Conservation (phyloP, 2,797 vertebrate species). For the Poliocrania exsul region DNA sequence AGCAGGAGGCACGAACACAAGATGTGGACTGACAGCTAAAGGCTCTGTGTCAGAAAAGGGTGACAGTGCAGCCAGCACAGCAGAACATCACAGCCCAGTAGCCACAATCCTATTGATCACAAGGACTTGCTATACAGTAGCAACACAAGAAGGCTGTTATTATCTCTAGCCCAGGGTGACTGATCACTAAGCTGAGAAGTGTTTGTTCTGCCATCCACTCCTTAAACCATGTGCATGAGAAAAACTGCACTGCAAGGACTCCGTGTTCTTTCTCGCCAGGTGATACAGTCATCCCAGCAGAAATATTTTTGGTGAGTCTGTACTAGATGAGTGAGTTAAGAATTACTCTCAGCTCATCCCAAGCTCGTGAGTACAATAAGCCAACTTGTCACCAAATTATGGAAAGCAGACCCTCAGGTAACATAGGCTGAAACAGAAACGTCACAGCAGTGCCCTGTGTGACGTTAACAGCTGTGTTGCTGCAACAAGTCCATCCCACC, state of each 20-base stretch:
- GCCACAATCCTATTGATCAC: neutral
- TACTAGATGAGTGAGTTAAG: neutral
- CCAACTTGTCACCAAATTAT: neutral
- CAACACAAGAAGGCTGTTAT: neutral
- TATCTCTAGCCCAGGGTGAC: neutral
- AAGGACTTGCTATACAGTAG: neutral
- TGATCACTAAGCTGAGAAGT: neutral
- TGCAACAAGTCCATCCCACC: neutral
- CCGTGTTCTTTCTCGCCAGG: neutral
- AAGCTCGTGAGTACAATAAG: neutral
- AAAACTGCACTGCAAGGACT: conserved; percentile 10
- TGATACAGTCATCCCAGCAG: neutral
- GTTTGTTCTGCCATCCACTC: neutral
- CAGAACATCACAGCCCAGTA: neutral
- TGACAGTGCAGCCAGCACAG: neutral
- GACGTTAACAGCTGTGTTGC: accelerated
- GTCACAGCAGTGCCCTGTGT: neutral
- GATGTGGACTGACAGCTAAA: neutral
- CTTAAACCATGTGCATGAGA: neutral
- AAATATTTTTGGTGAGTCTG: conserved; percentile 8
- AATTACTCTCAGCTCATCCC: neutral
- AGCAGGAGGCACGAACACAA: neutral
- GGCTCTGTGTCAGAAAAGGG: neutral
- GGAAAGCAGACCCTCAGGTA: conserved; percentile 18
- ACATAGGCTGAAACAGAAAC: neutral